Conservation (phyloP, 2,888 invertebrate genomes). For the Flexamia atlantica region DNA sequence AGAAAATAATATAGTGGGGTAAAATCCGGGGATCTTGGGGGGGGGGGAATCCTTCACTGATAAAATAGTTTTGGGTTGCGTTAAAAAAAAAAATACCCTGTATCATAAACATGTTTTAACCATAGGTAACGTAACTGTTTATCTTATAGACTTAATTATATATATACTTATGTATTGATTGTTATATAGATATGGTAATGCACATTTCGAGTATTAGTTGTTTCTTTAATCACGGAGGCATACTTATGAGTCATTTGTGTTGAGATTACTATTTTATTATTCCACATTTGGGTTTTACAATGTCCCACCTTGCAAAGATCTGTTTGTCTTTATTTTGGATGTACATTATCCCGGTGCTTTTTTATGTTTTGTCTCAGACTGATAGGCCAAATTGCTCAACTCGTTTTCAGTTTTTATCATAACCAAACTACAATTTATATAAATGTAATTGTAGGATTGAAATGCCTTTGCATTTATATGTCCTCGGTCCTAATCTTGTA, state of each 20-base stretch:
- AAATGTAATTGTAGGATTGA: neutral
- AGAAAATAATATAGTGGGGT: no score
- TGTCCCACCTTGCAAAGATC: constrained; percentile 31
- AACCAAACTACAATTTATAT: constrained; percentile 4
- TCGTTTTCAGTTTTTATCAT: neutral
- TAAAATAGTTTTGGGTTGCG: no score
- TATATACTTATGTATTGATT: neutral
- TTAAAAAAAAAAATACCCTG: no score
- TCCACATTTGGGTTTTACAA: constrained; percentile 8
- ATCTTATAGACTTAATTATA: neutral
- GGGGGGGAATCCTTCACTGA: no score
- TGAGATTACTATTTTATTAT: neutral
- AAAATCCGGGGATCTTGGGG: no score
- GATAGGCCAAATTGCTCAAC: constrained; percentile 25
- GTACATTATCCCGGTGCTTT: neutral
- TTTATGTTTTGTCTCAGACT: neutral
- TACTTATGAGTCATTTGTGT: neutral
- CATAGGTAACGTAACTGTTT: neutral
- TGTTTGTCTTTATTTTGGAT: neutral
- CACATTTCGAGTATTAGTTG: neutral
- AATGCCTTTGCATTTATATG: neutral
- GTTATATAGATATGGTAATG: neutral
- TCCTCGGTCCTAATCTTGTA: neutral
- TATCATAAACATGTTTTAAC: no score
- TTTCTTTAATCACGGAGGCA: neutral